Evolutionary conservation across 2,888 invertebrate species (phyloP).

Genomic region (Lumbricus terrestris): DNA sequence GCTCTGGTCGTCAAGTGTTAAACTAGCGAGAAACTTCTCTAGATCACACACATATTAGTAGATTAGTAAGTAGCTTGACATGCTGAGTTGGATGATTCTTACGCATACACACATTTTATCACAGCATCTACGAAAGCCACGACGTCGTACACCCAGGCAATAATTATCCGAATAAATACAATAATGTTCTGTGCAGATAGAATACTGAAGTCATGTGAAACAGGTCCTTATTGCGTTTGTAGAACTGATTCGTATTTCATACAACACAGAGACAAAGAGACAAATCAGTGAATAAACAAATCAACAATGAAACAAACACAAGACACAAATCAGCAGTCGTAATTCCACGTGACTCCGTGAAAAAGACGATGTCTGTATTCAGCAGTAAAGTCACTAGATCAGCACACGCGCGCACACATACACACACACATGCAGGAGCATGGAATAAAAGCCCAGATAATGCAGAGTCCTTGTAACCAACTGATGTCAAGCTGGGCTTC

Average conservation of each 20-base stretch:
- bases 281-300: neutral
- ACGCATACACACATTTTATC: neutral
- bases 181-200: neutral
- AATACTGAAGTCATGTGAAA: slow-evolving; percentile 13
- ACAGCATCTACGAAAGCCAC: neutral
- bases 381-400: neutral
- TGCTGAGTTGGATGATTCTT: neutral
- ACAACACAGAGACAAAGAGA: neutral
- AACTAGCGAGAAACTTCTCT: neutral
- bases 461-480: neutral
- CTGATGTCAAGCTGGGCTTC: neutral
- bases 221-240: slow-evolving; percentile 7
- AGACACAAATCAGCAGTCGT: neutral
- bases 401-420: too few species aligned
- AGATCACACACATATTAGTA: too few species aligned
- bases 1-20: neutral
- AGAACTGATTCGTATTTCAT: neutral
- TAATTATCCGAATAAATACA: slow-evolving; percentile 3
- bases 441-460: neutral
- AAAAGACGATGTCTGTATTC: neutral
- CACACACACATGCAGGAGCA: too few species aligned
- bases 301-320: neutral
- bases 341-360: neutral
- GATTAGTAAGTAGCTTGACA: too few species aligned
- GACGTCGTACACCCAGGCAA: neutral